Conservation (phyloP, 2,797 vertebrate genomes). For the Leucoraja ocellata region DNA sequence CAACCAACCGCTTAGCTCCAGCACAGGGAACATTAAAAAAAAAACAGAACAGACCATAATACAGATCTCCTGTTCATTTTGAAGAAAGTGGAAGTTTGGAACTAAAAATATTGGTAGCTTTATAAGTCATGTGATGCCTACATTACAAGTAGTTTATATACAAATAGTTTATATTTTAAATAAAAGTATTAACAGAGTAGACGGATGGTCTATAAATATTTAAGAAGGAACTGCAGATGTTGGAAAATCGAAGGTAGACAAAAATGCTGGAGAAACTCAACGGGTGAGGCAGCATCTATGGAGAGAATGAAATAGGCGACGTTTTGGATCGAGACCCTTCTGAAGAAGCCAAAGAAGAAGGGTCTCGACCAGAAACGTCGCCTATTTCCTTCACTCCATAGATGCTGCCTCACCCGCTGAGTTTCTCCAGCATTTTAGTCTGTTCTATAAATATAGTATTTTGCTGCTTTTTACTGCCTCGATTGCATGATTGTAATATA, state of each 20-base stretch:
- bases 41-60: neutral
- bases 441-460: neutral
- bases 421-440: no score
- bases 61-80: neutral
- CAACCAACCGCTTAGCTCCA: neutral
- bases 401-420: no score
- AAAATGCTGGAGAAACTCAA: no score
- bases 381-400: no score
- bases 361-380: no score
- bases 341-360: no score
- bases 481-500: neutral
- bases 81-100: neutral
- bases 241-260: no score
- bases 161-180: no score
- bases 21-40: neutral
- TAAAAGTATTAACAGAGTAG: neutral
- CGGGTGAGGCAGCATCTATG: no score
- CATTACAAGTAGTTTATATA: neutral
- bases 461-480: neutral
- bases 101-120: neutral
- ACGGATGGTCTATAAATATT: neutral
- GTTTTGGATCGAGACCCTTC: no score
- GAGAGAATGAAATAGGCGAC: no score
- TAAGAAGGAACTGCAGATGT: no score
- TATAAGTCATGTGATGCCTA: neutral